These are phyloP conservation scores for Stenolophus ochropezus DNA, from an alignment of 2,888 invertebrate genomes.

Conservation along the genomic window DNA sequence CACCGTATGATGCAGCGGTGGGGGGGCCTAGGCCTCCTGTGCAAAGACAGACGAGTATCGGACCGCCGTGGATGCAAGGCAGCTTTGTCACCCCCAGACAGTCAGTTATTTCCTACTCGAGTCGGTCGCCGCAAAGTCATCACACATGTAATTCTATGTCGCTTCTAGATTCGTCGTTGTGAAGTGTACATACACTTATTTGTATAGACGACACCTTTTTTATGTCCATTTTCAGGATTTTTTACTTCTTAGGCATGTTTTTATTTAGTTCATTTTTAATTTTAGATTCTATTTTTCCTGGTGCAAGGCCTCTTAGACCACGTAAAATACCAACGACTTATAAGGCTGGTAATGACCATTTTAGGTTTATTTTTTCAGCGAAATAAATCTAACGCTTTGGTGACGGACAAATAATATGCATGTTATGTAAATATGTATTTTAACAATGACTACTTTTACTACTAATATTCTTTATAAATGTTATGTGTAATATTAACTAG, in stretches of 20 bases:
- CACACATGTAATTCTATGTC: constrained; percentile 86
- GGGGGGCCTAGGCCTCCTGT: constrained; percentile 69
- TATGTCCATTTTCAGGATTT: constrained; percentile 46
- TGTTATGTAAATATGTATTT: constrained; percentile 55
- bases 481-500: background rate
- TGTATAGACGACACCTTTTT: constrained; percentile 33
- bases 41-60: constrained; percentile 73
- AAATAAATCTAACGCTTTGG: constrained; percentile 28
- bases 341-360: constrained; percentile 74
- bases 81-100: constrained; percentile 78
- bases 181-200: constrained; percentile 51
- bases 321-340: constrained; percentile 74
- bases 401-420: constrained; percentile 31
- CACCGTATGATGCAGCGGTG: constrained; percentile 77
- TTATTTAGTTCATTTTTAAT: constrained; percentile 59
- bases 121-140: constrained; percentile 86
- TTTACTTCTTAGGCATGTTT: constrained; percentile 32
- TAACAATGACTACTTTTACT: no score
- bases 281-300: constrained; percentile 75
- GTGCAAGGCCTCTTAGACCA: constrained; percentile 74
- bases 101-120: constrained; percentile 85
- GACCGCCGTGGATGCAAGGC: constrained; percentile 76
- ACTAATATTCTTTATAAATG: background rate
- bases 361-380: constrained; percentile 46
- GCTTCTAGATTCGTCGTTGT: constrained; percentile 47